Conservation (phyloP, 1,140 invertebrate species). For the Macrotrachela quadricornifera region DNA sequence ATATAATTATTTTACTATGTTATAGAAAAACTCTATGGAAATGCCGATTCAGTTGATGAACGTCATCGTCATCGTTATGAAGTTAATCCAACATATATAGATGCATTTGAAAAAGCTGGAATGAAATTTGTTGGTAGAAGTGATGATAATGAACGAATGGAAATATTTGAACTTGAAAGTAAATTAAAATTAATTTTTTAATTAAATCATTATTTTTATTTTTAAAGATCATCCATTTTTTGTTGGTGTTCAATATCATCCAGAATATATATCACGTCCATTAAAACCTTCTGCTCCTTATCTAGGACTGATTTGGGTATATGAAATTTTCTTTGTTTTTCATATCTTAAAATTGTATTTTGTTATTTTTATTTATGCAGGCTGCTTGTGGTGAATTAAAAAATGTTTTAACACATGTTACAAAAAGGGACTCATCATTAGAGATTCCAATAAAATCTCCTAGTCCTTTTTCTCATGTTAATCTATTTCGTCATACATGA, state of each 20-base stretch:
- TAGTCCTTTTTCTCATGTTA: no score
- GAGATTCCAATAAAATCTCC: no score
- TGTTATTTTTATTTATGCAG: background rate
- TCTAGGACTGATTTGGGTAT: conserved; percentile 51
- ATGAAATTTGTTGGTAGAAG: conserved; percentile 66
- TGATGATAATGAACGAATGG: conserved; percentile 54
- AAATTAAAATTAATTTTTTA: conserved; percentile 5
- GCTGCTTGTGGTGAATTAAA: conserved; percentile 42
- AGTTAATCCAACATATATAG: conserved; percentile 69
- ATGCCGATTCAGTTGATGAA: conserved; percentile 61
- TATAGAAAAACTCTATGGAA: conserved; percentile 58
- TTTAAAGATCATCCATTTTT: conserved; percentile 59
- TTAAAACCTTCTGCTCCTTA: conserved; percentile 81
- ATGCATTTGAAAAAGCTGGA: conserved; percentile 52
- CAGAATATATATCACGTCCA: conserved; percentile 82
- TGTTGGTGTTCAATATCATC: conserved; percentile 87
- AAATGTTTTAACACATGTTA: background rate
- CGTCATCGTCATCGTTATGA: conserved; percentile 74
- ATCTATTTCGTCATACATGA: no score
- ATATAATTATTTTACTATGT: conserved; percentile 17
- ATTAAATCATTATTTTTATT: background rate
- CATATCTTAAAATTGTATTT: no score
- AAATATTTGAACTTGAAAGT: conserved; percentile 44
- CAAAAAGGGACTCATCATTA: no score
- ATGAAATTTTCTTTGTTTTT: no score